Percentiles rank a stretch among this genome's conserved stretches.
Evolutionary conservation across 1,140 invertebrate genomes (phyloP).

Genomic region (Rhagoletis zephyria): DNA sequence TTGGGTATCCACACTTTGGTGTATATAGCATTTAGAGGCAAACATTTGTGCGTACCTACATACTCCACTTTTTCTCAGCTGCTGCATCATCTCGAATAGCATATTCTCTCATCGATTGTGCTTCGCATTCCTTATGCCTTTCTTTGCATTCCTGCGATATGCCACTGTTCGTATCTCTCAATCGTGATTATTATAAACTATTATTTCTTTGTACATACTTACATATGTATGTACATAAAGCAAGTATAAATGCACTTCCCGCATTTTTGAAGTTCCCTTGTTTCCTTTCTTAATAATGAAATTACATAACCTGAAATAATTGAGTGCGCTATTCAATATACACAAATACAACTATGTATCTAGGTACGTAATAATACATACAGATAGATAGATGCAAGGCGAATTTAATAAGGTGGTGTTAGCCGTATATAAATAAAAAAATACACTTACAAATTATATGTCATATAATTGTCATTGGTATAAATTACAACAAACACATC

Average conservation of each 20-base stretch:
- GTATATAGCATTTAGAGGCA: background rate
- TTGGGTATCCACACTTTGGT: background rate
- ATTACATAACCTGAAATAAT: constrained; percentile 30
- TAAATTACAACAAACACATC: no score
- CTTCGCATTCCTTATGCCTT: constrained; percentile 1
- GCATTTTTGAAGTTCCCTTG: background rate
- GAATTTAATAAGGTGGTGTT: no score
- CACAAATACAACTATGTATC: no score
- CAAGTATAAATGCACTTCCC: background rate
- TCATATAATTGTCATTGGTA: no score
- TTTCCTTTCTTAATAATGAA: background rate
- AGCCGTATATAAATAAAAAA: no score
- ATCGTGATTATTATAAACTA: background rate
- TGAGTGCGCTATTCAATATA: background rate
- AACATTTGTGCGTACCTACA: background rate
- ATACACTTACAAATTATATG: no score
- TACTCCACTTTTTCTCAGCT: background rate
- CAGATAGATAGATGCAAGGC: no score
- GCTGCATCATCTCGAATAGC: background rate
- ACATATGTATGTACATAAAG: background rate
- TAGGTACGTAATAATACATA: no score
- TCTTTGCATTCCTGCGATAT: background rate
- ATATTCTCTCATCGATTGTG: background rate
- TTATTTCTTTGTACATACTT: constrained; percentile 24
- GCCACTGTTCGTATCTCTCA: background rate